These are phyloP conservation scores for Sinocyclocheilus grahami DNA, from an alignment of 2,113 vertebrate species.

Conservation along the genomic window DNA sequence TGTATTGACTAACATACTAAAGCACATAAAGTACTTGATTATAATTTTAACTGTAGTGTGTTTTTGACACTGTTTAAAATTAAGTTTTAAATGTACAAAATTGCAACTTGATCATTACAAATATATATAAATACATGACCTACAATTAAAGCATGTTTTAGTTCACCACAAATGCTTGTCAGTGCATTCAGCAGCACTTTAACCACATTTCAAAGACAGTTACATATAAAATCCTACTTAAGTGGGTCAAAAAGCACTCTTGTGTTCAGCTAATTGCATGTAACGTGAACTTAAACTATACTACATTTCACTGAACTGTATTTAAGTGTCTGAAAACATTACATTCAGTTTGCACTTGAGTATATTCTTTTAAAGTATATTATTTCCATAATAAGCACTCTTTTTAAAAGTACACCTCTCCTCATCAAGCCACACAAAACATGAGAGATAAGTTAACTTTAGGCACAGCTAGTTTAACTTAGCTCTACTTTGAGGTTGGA, in stretches of 20 bases:
- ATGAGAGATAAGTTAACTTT: not conserved
- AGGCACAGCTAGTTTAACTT: not conserved
- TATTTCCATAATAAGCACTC: not conserved
- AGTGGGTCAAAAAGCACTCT: not conserved
- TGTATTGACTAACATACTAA: not conserved
- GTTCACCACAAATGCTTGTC: not conserved
- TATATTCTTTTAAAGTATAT: not conserved
- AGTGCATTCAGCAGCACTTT: not conserved
- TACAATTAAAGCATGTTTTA: not conserved
- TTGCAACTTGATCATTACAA: not conserved
- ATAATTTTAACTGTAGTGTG: not conserved
- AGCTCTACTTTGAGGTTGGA: too few species aligned
- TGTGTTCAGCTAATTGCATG: not conserved
- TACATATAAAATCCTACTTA: not conserved
- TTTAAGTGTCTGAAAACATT: not conserved
- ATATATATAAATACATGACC: not conserved
- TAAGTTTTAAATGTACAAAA: not conserved
- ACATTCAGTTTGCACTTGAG: not conserved
- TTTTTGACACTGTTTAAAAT: not conserved
- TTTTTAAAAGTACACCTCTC: not conserved
- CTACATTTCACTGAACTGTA: not conserved
- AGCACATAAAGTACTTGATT: not conserved
- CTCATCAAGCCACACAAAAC: not conserved
- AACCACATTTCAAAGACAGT: not conserved
- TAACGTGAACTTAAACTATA: not conserved